A percentile compares a stretch with the other conserved stretches of the same genome.
phyloP scores from a whole-genome alignment of 2,113 vertebrate genomes.

The Murina feae region DNA sequence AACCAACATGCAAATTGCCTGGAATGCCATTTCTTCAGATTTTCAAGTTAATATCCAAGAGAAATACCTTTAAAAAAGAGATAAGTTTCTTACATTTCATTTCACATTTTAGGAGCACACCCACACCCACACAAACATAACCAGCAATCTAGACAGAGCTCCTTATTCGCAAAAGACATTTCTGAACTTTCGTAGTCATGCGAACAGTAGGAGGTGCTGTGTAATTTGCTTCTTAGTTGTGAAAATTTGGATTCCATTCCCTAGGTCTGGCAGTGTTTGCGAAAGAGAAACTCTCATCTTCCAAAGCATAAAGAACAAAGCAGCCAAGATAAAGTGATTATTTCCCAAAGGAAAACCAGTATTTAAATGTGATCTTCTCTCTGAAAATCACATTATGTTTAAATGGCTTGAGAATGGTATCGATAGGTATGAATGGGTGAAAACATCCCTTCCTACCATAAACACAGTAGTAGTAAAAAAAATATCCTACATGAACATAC shows the following conservation, averaged over 20 bases:
- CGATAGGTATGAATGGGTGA: background rate
- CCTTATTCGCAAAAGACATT: background rate
- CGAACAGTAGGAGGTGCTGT: constrained; percentile 57
- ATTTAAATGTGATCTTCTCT: constrained; percentile 61
- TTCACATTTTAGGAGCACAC: background rate
- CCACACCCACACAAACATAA: background rate
- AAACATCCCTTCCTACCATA: background rate
- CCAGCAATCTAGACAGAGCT: background rate
- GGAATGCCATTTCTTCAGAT: constrained; percentile 81
- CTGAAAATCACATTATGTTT: background rate
- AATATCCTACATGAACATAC: background rate
- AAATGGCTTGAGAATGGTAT: background rate
- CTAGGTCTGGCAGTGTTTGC: constrained; percentile 8
- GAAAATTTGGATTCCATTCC: background rate
- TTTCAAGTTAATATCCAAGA: constrained; percentile 75
- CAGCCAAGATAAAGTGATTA: constrained; percentile 66
- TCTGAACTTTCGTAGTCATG: background rate
- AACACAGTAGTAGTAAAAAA: background rate
- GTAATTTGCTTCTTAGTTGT: constrained; percentile 38
- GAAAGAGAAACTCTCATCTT: constrained; percentile 65
- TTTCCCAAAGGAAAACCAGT: constrained; percentile 62
- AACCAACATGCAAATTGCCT: constrained; percentile 70
- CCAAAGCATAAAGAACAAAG: constrained; percentile 74
- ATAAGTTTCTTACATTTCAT: constrained; percentile 55
- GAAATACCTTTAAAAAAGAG: constrained; percentile 76